Conservation (phyloP, 2,797 vertebrate genomes). For the Gobio occitaniae region DNA sequence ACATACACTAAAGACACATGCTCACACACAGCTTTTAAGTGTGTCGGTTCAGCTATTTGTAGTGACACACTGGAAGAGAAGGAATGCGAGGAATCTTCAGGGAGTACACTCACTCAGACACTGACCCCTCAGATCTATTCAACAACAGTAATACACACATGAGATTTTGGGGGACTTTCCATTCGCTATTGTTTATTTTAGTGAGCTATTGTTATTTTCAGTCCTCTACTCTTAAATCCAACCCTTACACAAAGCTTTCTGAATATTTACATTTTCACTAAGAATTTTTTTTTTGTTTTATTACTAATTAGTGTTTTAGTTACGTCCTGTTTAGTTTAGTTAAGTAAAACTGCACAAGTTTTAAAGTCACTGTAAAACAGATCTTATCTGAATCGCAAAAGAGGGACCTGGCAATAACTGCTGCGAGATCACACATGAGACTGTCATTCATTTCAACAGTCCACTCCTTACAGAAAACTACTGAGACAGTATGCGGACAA, state of each 20-base stretch:
- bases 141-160: slow-evolving; percentile 13
- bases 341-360: not conserved
- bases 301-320: not conserved
- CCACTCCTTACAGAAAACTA: not conserved
- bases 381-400: not conserved
- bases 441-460: not conserved
- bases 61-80: slow-evolving; percentile 71
- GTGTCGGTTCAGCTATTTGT: slow-evolving; percentile 62
- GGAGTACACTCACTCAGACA: slow-evolving; percentile 58
- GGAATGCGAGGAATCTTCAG: slow-evolving; percentile 76
- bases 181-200: slow-evolving; percentile 9
- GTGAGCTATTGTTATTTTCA: not conserved
- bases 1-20: not conserved
- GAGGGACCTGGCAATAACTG: not conserved
- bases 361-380: not conserved
- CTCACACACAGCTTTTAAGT: not conserved
- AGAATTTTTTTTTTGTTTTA: not conserved
- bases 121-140: slow-evolving; percentile 23
- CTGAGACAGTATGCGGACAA: not conserved
- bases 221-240: not conserved
- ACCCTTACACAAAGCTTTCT: not conserved
- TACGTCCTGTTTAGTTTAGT: not conserved
- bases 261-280: not conserved
- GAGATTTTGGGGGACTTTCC: slow-evolving; percentile 10
- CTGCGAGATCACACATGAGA: not conserved